phyloP scores from a whole-genome alignment of 1,140 invertebrate genomes.

The Zelostemma sp. region DNA sequence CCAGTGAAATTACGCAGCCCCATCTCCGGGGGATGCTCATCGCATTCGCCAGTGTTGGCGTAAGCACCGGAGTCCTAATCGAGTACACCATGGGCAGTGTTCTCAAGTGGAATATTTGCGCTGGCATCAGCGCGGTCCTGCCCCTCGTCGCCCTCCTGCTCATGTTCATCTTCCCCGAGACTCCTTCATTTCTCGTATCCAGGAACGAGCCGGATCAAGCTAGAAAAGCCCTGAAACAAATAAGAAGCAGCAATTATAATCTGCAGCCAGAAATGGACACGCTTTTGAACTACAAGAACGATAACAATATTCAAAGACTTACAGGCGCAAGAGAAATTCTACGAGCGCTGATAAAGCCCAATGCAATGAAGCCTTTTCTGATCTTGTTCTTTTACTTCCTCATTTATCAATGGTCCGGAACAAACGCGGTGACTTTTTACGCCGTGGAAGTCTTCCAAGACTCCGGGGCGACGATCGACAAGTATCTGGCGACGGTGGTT shows the following conservation, averaged over 20 bases:
- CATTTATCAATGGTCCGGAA: constrained; percentile 81
- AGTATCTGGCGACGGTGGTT: constrained; percentile 76
- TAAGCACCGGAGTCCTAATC: constrained; percentile 74
- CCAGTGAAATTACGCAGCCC: constrained; percentile 78
- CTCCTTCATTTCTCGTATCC: constrained; percentile 78
- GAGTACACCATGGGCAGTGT: constrained; percentile 76
- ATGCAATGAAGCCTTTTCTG: constrained; percentile 76
- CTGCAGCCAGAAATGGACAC: constrained; percentile 75
- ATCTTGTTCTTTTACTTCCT: constrained; percentile 78
- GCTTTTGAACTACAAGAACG: constrained; percentile 74
- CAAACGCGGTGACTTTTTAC: constrained; percentile 85
- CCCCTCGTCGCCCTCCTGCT: constrained; percentile 73
- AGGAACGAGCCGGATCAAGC: constrained; percentile 75
- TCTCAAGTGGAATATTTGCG: constrained; percentile 73
- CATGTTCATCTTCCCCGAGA: constrained; percentile 78
- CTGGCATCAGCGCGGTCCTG: constrained; percentile 73
- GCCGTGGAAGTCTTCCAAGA: constrained; percentile 81
- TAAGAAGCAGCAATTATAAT: constrained; percentile 76
- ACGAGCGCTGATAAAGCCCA: constrained; percentile 72
- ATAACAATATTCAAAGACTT: constrained; percentile 74
- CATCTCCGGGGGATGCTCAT: constrained; percentile 78
- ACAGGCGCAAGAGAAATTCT: constrained; percentile 72
- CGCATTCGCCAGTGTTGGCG: constrained; percentile 75
- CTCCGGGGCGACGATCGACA: constrained; percentile 74
- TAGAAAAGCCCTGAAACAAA: constrained; percentile 72